These are phyloP conservation scores for Dromas ardeola DNA, from an alignment of 2,113 vertebrate genomes.

Conservation along the genomic window DNA sequence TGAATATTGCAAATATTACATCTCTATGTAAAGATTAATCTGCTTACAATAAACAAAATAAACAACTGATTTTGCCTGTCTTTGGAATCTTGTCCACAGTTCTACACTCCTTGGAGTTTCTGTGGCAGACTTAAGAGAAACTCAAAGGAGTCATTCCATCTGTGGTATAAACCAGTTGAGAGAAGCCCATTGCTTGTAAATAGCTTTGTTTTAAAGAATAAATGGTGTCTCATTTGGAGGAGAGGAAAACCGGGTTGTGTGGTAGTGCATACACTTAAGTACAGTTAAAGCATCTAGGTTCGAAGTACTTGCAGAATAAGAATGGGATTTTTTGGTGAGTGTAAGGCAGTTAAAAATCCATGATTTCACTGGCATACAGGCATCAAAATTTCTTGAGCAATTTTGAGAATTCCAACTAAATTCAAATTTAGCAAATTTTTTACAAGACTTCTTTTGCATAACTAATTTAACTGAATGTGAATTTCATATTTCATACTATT, in stretches of 20 bases:
- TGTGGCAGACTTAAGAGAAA: not conserved
- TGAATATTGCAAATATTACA: not conserved
- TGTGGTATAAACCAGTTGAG: not conserved
- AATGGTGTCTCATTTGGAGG: not conserved
- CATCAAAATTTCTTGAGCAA: not conserved
- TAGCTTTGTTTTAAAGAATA: not conserved
- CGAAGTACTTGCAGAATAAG: not conserved
- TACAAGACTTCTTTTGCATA: not conserved
- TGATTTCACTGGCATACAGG: not conserved
- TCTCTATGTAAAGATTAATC: not conserved
- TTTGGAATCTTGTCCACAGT: not conserved
- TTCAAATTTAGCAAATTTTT: not conserved
- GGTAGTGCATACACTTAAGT: fast-evolving
- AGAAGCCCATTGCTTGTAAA: not conserved
- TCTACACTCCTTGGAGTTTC: not conserved
- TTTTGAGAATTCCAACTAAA: not conserved
- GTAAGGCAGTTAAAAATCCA: not conserved
- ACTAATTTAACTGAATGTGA: not conserved
- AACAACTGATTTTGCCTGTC: not conserved
- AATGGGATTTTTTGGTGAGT: not conserved
- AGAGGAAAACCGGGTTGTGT: not conserved
- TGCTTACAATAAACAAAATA: not conserved
- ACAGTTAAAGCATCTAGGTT: not conserved
- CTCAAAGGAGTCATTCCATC: not conserved
- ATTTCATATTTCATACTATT: not conserved